Base-by-base conservation (phyloP, 2,888 invertebrate genomes). In the Oligia strigilis region DNA sequence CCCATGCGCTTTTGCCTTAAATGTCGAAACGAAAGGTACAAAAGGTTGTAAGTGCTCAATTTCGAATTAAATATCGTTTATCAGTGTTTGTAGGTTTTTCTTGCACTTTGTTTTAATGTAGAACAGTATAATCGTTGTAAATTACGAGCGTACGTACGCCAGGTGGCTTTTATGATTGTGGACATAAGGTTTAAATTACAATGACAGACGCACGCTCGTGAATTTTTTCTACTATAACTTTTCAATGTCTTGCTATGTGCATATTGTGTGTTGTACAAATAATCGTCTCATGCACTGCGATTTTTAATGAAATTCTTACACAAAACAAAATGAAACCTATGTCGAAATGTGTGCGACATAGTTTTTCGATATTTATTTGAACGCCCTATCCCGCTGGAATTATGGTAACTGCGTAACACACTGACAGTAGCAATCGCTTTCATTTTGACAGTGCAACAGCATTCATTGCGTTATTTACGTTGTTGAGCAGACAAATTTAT, bases 31-130 rank as follows among this genome's bases (percentile, higher is more conserved):
- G 29, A 58, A 80, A 64, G 67, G 67, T 80, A 72, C 49, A 72
- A 64, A 36, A 72, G n/a, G 43, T 84, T 60, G 29, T 55, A 55
- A 43, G 81, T 81, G 85, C 85, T 85, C 82, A 82, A 85, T 85
- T 85, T 81, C 81, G 36, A 49, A 64, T 52, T 58, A 43, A 46
- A 46, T 60, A 49, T 67, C 29, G 17, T 64, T 11, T 55, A 3
- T 43, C 43, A 67, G 14, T 77, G 65, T 81, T 81, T 55, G 11
- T 62, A 40, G 8, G 67, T 62, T 77, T 84, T 58, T 79, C 29
- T 52, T 70, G 65, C 71, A 84, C 65, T 23, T 78, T 62, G 23
- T 80, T 29, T 14, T 64, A 36, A 29, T 62, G 29, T 49, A 77
- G 13, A 19, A 19, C 6, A 58, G 13, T 67, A 3, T 29, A 40